Evolutionary conservation across 2,888 invertebrate species (phyloP), one percentile per base, ranked within the genome.

Genomic region (Heliconius sara): DNA sequence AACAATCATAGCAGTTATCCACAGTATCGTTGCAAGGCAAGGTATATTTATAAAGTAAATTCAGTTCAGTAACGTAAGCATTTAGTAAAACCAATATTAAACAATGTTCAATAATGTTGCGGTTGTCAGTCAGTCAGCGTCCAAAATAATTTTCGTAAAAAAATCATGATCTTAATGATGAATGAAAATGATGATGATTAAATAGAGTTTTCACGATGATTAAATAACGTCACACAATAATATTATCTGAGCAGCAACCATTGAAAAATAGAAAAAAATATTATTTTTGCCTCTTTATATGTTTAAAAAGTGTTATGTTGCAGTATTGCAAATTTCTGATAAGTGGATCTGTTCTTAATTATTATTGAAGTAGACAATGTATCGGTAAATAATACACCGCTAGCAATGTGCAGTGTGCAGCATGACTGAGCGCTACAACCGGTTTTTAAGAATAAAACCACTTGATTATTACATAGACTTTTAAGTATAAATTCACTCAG

Each of bases 351-450:
- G 30, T 13, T 34, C 13, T 60, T 73, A 57, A 60, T 60, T 60
- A 73, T 60, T 73, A 60, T 60, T 73, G 16, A 60, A 73, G 60
- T 57, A 73, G 73, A 73, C 73, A 73, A 73, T 73, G 57, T 73
- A 73, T 73, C 57, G 73, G 57, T 73, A 34, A 73, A 73, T 73
- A 68, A 47, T n/a, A 60, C 57, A 73, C 73, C 34, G 60, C 60
- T 73, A 73, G 13, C 60, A 73, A 75, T 83, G 85, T 86, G 34
- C 60, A 60, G 72, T 83, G 85, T 86, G 85, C 85, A 87, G 88
- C 87, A 87, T 89, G 88, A 90, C 90, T 91, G 89, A 91, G 89
- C 89, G 88, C 78, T 68, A 87, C 88, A 89, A 90, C 90, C 90
- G 89, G 89, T 90, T 86, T 85, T 84, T 84, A 85, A 60, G 80